Base-by-base conservation (phyloP, 2,113 vertebrate genomes). In the Austrofundulus limnaeus region DNA sequence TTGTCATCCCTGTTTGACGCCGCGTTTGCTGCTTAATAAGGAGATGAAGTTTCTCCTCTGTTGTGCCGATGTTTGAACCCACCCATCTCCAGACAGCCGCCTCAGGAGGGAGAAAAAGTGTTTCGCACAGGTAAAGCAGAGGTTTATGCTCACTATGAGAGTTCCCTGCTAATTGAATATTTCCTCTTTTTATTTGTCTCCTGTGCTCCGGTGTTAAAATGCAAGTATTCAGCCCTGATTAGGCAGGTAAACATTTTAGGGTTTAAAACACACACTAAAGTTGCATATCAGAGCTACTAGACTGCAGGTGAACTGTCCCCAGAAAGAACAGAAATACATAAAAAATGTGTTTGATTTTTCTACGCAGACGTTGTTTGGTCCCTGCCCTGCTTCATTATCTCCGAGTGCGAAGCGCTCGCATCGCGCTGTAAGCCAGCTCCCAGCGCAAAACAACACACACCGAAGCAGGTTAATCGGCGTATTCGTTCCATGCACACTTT, bases 371-470 rank as follows among this genome's bases (percentile, higher is more conserved):
- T 55, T 64, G 50, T 79, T 83, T 67, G 51, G 74, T 72, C 55
- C 64, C 59, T 24, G 43, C 61, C 50, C 70, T 13, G 47, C 76
- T 77, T 85, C 78, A 78, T 88, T 86, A 83, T 66, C 69, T 65
- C 17, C 0, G 31, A 23, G 59, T 64, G 54, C 52, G 23, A 67
- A 58, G 66, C 28, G 74, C 56, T 65, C 66, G 67, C 61, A 46
- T 61, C 75, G 84, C 72, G 78, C 77, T 61, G 31, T 11, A 24
- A 78, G 80, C 10, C 11, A 57, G 51, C 80, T 72, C 2, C 8
- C 52, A 59, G 67, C 61, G 53, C 48, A 28, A 71, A 77, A 72
- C 47, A 63, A 69, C 47, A 45, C 34, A 20, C 58, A 64, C 63
- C 42, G 66, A 68, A 46, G 50, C 2, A 13, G 55, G 80, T 67